Base-by-base conservation (phyloP, 2,113 vertebrate species). In the Prinia subflava region DNA sequence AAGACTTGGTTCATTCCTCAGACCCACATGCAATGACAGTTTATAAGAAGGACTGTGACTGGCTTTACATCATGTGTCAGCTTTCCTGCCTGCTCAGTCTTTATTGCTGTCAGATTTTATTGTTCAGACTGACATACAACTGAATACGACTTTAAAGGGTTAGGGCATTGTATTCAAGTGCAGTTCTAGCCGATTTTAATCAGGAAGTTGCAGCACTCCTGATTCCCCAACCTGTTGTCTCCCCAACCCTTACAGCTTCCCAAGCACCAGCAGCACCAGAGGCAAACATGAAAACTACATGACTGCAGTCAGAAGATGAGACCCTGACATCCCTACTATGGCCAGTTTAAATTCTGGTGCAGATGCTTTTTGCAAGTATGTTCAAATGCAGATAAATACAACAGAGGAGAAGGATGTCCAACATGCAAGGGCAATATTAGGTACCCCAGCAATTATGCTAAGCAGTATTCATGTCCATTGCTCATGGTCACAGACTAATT, bases 21-120 rank as follows among this genome's bases (percentile, higher is more conserved):
- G 47, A 80, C 7, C 27, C 64, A 59, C 42, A 73, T 50, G 56
- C 37, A 83, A 69, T 74, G 76, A 74, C 89, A 91, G 64, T 67
- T 87, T 91, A 9, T 67, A 67, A 92, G 75, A 83, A 93, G 39
- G 73, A 52, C 47, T 84, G 28, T 75, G 70, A 90, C 82, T 75
- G 52, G 47, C 42, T 89, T 91, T 87, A 74, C 18, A 94, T 88
- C 71, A 73, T 57, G 24, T 78, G 91, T 67, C 91, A 91, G 24
- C 16, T 89, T 87, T n/a, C 30, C 35, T 78, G 76, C 41, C 84
- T 67, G 33, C 60, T 91, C 69, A 55, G 35, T 82, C 47, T 84
- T 96, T 94, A 91, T 31, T 55, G 68, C 62, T 91, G 83, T 87
- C 95, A 94, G 84, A 87, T 86, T 82, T 70, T 94, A 50, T 67